Base-by-base conservation (phyloP, 1,140 invertebrate genomes). In the Listronotus oregonensis region DNA sequence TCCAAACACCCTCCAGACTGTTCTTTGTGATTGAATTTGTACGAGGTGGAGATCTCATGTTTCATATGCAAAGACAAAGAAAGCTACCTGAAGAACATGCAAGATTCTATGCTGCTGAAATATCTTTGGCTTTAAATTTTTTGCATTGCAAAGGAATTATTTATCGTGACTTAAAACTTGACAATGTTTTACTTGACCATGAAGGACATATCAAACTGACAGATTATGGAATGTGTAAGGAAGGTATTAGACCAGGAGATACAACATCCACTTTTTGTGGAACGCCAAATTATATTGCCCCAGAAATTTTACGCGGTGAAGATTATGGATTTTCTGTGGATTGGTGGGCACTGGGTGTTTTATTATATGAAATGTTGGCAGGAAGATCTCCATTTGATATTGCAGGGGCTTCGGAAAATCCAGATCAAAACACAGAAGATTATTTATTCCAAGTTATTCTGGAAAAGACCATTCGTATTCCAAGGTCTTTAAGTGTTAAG, bases 1-100 rank as follows among this genome's bases (percentile, higher is more conserved):
- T 99, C 87, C 97, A 99, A 81, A 94, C 92, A 17, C 90, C 92
- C 0, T 92, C 89, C 71, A 86, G 97, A 21, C 85, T 99, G 52
- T 99, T 99, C 83, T 99, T 99, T 81, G 96, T 99, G 47, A 99
- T 99, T 76, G 98, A 99, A 81, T 99, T 99, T 82, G 97, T 99
- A 1, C 89, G 96, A 56, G 98, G 98, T 21, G 98, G 98, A 34
- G 98, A 99, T 82, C 83, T 99, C 15, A 99, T 99, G 97, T 99
- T 97, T 81, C 97, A 99, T 82, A 99, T 99, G 98, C 97, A 99
- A 79, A 85, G 55, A 93, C 94, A 11, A 97, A 99, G 79, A 95
- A 98, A 77, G 94, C 97, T 83, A 86, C 89, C 63, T 83, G 96
- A 69, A 58, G 71, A 74, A 61, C 95, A 98, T 82, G 88, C 89